A percentile compares a stretch with the other conserved stretches of the same genome.
These are phyloP conservation scores for Cottus gobio DNA, from an alignment of 2,113 vertebrate species.

Conservation along the genomic window DNA sequence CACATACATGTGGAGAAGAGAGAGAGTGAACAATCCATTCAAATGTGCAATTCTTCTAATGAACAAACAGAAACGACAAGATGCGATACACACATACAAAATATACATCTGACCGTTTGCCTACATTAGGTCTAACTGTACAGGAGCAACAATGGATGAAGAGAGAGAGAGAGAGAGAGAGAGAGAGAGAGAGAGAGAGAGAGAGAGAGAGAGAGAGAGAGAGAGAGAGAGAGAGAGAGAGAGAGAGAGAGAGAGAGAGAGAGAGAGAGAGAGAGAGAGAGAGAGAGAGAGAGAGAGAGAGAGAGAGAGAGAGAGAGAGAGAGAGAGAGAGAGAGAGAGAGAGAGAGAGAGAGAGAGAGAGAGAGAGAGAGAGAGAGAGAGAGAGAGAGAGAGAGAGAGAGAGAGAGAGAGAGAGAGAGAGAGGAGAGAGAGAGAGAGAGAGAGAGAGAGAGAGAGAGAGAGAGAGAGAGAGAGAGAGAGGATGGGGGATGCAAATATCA, in stretches of 20 bases:
- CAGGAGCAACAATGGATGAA: constrained; percentile 67
- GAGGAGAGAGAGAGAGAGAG: constrained; percentile 55
- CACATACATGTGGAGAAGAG: constrained; percentile 70
- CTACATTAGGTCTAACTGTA: constrained; percentile 65
- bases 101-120: constrained; percentile 58
- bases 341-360: constrained; percentile 54
- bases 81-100: constrained; percentile 56
- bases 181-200: constrained; percentile 36
- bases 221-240: constrained; percentile 70
- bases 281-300: constrained; percentile 56
- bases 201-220: constrained; percentile 66
- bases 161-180: constrained; percentile 56
- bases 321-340: constrained; percentile 50
- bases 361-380: constrained; percentile 33
- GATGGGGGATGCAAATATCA: constrained; percentile 79
- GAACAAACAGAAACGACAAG: constrained; percentile 63
- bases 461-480: constrained; percentile 67
- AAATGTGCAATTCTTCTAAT: constrained; percentile 71
- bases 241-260: constrained; percentile 68
- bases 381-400: constrained; percentile 60
- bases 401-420: constrained; percentile 39
- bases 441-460: constrained; percentile 37
- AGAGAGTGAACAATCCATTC: constrained; percentile 75
- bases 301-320: constrained; percentile 36
- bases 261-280: constrained; percentile 67